Evolutionary conservation across 1,140 invertebrate species (phyloP), one percentile per base, ranked within the genome.

Genomic region (Arctopsyche grandis): DNA sequence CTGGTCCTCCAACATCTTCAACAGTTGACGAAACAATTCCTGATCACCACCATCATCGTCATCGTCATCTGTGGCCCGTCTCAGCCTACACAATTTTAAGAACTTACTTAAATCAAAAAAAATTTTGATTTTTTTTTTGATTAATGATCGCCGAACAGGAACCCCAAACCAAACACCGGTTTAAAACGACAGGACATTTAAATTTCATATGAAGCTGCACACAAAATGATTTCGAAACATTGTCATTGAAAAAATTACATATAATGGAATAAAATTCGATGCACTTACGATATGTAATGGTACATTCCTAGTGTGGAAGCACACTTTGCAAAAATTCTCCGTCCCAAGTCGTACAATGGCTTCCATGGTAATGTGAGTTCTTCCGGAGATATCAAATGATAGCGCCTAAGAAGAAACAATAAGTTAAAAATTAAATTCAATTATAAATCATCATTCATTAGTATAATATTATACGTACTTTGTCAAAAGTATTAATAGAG

Each of bases 331-430:
- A 85, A 90, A 85, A 91, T 83, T 84, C 86, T 84, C 86, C 89
- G 84, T 87, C 90, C 77, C 94, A 89, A 63, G 4, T 96, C 89
- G 85, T 95, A 97, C 14, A 98, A 86, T 46, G 96, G 96, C 83
- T 91, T 90, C 97, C 97, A 99, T 78, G 93, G 92, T 75, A 98
- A 87, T 78, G 90, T 90, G 69, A 99, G 84, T 76, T 98, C 97
- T 79, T 94, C 91, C 24, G 95, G 92, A 12, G 91, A 90, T 81
- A 98, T 86, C 29, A 97, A 88, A 83, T 93, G 87, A 82, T 89
- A 91, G 88, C 96, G 97, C 83, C 95, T 97, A 83, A 69, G 88
- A 88, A 43, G 60, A 26, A 77, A 52, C 43, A 19, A 5, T 24
- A 38, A 38, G n/a, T n/a, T n/a, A 38, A 38, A 38, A 38, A 38